These are phyloP conservation scores for Drosophila ambigua DNA, from an alignment of 1,140 invertebrate genomes.

Conservation along the genomic window DNA sequence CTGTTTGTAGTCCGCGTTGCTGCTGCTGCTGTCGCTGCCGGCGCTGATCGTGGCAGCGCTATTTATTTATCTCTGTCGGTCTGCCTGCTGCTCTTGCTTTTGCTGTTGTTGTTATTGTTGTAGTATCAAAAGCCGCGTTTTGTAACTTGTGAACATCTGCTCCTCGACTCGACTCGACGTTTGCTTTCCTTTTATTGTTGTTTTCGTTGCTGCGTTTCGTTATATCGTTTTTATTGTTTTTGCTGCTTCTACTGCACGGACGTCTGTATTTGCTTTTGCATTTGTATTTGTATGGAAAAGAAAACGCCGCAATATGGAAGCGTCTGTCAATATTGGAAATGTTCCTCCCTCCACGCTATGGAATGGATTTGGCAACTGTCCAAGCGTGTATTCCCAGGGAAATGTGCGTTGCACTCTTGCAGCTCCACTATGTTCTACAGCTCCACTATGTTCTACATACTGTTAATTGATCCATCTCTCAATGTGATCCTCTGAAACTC, in stretches of 20 bases:
- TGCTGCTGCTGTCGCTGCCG: conserved; percentile 62
- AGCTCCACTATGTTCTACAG: neutral
- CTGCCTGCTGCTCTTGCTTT: conserved; percentile 26
- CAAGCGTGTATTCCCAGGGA: no score
- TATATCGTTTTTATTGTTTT: conserved; percentile 80
- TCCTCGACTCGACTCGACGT: conserved; percentile 66
- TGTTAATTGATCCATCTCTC: no score
- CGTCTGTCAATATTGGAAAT: conserved; percentile 36
- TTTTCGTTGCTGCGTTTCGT: conserved; percentile 68
- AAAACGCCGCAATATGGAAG: conserved; percentile 55
- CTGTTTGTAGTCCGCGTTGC: conserved; percentile 64
- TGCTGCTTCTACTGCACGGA: conserved; percentile 23
- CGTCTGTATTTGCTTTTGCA: conserved; percentile 41
- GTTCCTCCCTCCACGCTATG: neutral
- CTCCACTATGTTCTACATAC: neutral
- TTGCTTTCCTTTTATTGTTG: conserved; percentile 75
- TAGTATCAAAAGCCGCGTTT: conserved; percentile 56
- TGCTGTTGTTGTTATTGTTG: conserved; percentile 20
- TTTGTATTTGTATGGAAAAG: conserved; percentile 20
- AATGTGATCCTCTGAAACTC: conserved; percentile 37
- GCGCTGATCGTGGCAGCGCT: conserved; percentile 40
- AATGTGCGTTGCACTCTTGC: no score
- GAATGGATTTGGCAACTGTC: conserved; percentile 24
- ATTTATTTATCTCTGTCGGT: conserved; percentile 77
- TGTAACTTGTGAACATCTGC: conserved; percentile 83